These are phyloP conservation scores for Allacma fusca DNA, from an alignment of 2,888 invertebrate species.

Conservation along the genomic window DNA sequence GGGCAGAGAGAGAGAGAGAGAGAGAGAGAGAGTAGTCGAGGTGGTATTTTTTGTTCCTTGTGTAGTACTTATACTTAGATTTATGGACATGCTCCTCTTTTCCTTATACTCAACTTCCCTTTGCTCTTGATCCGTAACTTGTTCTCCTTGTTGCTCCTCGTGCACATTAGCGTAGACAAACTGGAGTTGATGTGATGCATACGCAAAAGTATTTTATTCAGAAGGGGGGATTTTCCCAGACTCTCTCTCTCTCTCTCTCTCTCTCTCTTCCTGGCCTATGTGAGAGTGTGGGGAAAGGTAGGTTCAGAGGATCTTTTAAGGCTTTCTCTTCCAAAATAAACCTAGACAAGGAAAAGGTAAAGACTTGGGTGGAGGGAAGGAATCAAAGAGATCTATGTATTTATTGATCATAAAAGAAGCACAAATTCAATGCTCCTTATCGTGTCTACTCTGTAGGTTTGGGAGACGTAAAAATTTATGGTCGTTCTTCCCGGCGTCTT, in stretches of 20 bases:
- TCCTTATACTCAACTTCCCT: background rate
- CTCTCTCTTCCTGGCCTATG: too few relatives aligned
- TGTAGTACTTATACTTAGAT: background rate
- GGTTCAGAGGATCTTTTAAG: too few relatives aligned
- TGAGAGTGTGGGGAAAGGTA: too few relatives aligned
- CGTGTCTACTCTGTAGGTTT: background rate
- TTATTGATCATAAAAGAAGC: conserved; percentile 43
- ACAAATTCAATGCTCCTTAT: conserved; percentile 42
- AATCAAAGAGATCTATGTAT: conserved; percentile 40
- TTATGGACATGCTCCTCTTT: background rate
- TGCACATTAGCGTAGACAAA: background rate
- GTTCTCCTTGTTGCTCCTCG: background rate
- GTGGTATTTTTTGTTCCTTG: background rate
- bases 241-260: too few relatives aligned
- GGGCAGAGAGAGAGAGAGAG: too few relatives aligned
- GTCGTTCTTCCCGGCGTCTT: conserved; percentile 18
- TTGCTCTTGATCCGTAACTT: background rate
- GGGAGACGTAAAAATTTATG: conserved; percentile 38
- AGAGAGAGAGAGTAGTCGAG: too few relatives aligned
- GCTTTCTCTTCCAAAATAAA: too few relatives aligned
- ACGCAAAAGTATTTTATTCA: background rate
- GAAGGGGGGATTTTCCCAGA: background rate
- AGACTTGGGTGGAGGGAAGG: conserved; percentile 7
- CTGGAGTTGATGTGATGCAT: conserved; percentile 2
- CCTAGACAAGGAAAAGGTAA: background rate